Evolutionary conservation across 2,888 invertebrate species (phyloP), one percentile per base, ranked within the genome.

Genomic region (Nemotelus nigrinus): DNA sequence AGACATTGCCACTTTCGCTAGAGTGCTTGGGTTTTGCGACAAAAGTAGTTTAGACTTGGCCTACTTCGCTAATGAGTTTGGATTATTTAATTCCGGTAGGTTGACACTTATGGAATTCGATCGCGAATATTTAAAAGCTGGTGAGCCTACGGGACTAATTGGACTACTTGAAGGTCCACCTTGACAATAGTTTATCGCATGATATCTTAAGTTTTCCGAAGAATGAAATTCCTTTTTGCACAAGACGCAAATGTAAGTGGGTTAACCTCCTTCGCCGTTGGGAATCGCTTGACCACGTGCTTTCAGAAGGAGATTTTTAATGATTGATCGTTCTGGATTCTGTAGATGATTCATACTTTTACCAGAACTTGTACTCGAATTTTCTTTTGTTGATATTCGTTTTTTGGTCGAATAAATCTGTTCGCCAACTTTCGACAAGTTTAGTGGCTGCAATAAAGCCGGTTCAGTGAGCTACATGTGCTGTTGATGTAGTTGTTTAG

Each of bases 191-290:
- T 93, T 92, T 84, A 91, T 89, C 83, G 93, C 91, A 85, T 96
- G 96, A 78, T 93, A 89, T 84, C 94, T 93, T 81, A 96, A 88
- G 84, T 94, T 94, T 80, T 95, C 95, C 57, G 93, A 92, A 82
- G 93, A 94, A 84, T 93, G 90, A 84, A 94, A 96, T 47, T 93
- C 90, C 83, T 93, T 93, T 83, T 92, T 92, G 85, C 96, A 96
- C 75, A 93, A 88, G 0, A 92, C 91, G 84, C 96, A 96, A 57
- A 92, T 89, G 85, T 91, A 93, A 79, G 92, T 88, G 3, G 90
- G 89, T 80, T 90, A 89, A 2, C 92, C 81, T 89, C 89, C 90
- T 82, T 91, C 92, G 39, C 88, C 89, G 60, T 89, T 86, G 58
- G 89, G 87, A 39, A 89, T 84, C 1, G 85, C 85, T 78, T 87